phyloP scores from a whole-genome alignment of 92 coral and sea anemone species.

The Isaurus tuberculatus region DNA sequence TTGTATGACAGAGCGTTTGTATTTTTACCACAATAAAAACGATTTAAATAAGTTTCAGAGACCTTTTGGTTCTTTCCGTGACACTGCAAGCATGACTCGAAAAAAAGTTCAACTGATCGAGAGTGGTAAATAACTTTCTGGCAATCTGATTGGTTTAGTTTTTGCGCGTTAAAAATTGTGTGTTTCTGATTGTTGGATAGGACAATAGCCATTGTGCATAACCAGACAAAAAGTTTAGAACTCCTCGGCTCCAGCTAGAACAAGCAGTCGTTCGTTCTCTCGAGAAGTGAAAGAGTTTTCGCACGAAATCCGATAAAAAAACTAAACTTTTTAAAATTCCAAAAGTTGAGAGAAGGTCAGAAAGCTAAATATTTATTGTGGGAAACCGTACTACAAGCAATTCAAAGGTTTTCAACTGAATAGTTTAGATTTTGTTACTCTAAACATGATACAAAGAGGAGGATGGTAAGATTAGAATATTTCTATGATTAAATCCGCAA shows the following conservation, averaged over 20 bases:
- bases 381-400: background rate
- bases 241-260: background rate
- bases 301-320: too few relatives aligned
- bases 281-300: too few relatives aligned
- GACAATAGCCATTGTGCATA: background rate
- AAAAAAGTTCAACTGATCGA: background rate
- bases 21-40: slow-evolving; percentile 1
- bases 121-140: background rate
- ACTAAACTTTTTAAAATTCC: background rate
- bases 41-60: background rate
- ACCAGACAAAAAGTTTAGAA: background rate
- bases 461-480: background rate
- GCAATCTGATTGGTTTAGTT: background rate
- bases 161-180: background rate
- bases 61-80: slow-evolving; percentile 1
- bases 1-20: background rate
- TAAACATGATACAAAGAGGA: background rate
- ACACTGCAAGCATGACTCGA: background rate
- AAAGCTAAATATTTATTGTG: slow-evolving; percentile 8
- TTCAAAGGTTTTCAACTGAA: background rate
- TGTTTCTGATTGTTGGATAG: background rate
- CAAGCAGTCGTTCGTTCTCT: background rate
- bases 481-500: background rate
- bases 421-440: slow-evolving; percentile 2
- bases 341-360: background rate